A percentile compares a stretch with the other conserved stretches of the same genome.
These are phyloP conservation scores for Noturus placidus DNA, from an alignment of 2,113 vertebrate species.

Conservation along the genomic window DNA sequence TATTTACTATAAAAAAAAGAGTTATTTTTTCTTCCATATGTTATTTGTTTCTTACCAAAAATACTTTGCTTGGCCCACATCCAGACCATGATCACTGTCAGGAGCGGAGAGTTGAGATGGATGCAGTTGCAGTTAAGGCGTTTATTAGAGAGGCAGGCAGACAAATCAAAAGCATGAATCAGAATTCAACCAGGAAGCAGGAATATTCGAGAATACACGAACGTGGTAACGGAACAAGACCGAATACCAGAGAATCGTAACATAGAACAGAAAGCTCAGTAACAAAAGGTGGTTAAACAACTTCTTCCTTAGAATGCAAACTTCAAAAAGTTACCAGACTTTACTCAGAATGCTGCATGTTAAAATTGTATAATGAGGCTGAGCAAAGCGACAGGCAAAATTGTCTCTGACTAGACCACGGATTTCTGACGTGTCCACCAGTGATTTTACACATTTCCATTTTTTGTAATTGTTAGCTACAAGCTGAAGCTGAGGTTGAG, in stretches of 20 bases:
- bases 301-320: background rate
- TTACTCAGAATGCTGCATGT: background rate
- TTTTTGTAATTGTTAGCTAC: background rate
- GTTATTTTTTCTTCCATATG: too few species aligned
- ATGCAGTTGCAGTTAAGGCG: too few species aligned
- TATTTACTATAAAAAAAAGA: background rate
- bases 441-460: background rate
- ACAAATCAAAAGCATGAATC: too few species aligned
- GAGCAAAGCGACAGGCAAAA: background rate
- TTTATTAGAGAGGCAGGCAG: too few species aligned
- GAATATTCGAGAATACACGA: too few species aligned
- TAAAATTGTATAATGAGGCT: background rate
- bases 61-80: background rate
- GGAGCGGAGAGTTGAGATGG: too few species aligned
- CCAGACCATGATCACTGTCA: background rate
- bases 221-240: too few species aligned
- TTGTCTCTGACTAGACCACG: background rate
- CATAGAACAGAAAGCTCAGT: too few species aligned
- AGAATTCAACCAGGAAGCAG: too few species aligned
- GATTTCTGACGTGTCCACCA: background rate
- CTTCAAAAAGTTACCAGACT: background rate
- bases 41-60: too few species aligned
- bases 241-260: too few species aligned
- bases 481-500: background rate
- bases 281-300: background rate